Evolutionary conservation across 2,888 invertebrate genomes (phyloP), one percentile per base, ranked within the genome.

Genomic region (Leucophenga montana): DNA sequence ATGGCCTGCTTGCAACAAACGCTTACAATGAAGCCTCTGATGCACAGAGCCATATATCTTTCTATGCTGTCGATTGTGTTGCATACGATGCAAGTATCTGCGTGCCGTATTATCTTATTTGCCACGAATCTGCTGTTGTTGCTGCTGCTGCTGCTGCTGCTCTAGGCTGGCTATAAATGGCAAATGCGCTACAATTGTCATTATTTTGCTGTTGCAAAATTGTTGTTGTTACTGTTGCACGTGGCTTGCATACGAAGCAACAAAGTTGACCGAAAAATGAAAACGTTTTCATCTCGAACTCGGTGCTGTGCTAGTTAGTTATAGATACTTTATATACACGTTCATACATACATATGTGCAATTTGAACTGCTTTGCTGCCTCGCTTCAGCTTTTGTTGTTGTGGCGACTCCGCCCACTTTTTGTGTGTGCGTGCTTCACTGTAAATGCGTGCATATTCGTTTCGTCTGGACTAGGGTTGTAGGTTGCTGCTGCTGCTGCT

Each of bases 51-150:
- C 50, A 68, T 61, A 62, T 50, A 46, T 83, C 80, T 83, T 77
- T 81, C 75, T 75, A 75, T 79, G 80, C 76, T 57, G 57, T 83
- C 82, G 83, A 82, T 83, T 82, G 83, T 80, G 56, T 20, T 56
- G 22, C 6, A 20, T 56, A 18, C 13, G 20, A 1, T 22, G 14
- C 56, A 20, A 56, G 22, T 56, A 50, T 11, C 50, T 50, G 18
- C 50, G 8, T 18, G 50, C 8, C 9, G 11, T 39, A 39, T 39
- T 39, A 39, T 39, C 39, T 39, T 39, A 39, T 39, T 39, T 39
- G 39, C 39, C 39, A 39, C 39, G 11, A 39, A 39, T 39, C 39
- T 39, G 9, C 11, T 8, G 39, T 11, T 39, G 33, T 33, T 3
- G 33, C 33, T 33, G 33, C 33, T 33, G 8, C 8, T 33, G 33